A percentile compares a stretch with the other conserved stretches of the same genome.
phyloP scores from a whole-genome alignment of 2,797 vertebrate genomes.

The Acomys russatus region DNA sequence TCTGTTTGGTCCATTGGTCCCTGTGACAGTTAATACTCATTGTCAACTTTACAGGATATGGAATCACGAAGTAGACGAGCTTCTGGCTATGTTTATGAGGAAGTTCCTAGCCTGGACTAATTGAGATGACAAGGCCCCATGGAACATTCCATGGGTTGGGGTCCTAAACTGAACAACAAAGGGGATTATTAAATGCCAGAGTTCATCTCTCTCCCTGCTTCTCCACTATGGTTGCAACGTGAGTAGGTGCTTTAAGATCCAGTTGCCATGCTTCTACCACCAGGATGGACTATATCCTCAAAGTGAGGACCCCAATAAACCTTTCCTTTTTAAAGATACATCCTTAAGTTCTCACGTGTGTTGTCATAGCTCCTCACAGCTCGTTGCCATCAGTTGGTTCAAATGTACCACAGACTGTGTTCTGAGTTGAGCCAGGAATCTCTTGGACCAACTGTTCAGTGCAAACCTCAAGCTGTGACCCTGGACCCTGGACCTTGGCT shows the following conservation, averaged over 20 bases:
- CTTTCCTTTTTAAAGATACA: neutral
- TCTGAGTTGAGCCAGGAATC: neutral
- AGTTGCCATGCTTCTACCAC: no score
- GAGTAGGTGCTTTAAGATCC: neutral
- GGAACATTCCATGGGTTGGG: neutral
- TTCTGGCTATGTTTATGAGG: neutral
- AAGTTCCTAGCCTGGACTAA: neutral
- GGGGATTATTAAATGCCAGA: neutral
- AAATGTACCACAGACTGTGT: neutral
- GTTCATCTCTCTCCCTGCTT: neutral
- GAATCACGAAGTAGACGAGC: neutral
- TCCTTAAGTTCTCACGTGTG: neutral
- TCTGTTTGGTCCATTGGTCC: neutral
- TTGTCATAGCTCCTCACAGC: neutral
- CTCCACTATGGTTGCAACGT: neutral
- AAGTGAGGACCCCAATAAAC: neutral
- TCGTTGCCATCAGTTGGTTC: neutral
- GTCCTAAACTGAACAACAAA: neutral
- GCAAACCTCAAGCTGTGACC: neutral
- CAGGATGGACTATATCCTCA: no score
- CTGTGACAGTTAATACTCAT: neutral
- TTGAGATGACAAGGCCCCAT: neutral
- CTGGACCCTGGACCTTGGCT: conserved; percentile 14
- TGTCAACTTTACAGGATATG: neutral
- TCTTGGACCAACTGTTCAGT: neutral